Evolutionary conservation across 2,113 vertebrate species (phyloP), one percentile per base, ranked within the genome.

Genomic region (Ailurus styani): DNA sequence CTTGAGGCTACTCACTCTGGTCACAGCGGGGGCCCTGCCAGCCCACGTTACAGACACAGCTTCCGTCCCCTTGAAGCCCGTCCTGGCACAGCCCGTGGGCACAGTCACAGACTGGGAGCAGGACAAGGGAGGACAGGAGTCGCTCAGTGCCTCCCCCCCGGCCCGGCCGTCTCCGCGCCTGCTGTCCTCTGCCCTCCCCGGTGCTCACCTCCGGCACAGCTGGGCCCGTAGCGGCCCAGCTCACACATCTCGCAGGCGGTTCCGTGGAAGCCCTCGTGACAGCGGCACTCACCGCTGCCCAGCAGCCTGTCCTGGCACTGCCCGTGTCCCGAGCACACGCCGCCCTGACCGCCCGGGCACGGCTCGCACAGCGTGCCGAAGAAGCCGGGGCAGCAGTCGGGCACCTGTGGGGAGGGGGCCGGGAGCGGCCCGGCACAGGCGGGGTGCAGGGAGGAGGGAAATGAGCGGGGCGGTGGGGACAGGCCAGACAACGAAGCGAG

Each of bases 231-330:
- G 95, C 99, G 99, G 47, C 99, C 99, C 21, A 99, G 99, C 91
- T 99, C 99, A 31, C 99, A 99, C 98, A 99, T 99, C 96, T 99
- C 99, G 9, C 99, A 99, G n/a, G 99, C 99, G 0, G 99, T 99
- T 68, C 99, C 99, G 0, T 99, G 99, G 98, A 99, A 99, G 6
- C 99, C 99, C 98, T 99, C 99, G 0, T 98, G 99, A 98, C 99
- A 99, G 1, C 87, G 99, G 98, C 99, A 99, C 96, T 99, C 99
- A 52, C 99, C 99, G 0, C 60, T 99, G 93, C 99, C 99, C 29
- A 96, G 84, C 50, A 98, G 77, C 87, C 99, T 98, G 2, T 99
- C 99, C 98, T 99, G 98, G 98, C 99, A 99, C 64, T 98, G 98
- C 42, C 99, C 99, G 0, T 99, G 99, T 97, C 99, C 99, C 0